Evolutionary conservation across 1,140 invertebrate genomes (phyloP).

Genomic region (Diorhabda elongata): DNA sequence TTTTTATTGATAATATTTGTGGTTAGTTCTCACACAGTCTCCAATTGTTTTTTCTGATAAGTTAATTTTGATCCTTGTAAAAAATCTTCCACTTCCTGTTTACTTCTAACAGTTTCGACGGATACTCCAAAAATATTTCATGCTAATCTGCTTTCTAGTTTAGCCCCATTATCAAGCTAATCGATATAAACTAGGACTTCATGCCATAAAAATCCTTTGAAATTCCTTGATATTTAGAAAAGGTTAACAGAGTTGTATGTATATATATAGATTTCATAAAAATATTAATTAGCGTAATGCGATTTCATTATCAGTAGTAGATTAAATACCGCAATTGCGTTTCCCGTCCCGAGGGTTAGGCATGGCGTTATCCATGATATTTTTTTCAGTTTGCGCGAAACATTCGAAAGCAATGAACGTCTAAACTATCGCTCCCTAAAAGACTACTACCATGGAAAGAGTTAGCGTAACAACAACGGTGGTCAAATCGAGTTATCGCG

Average conservation of each 20-base stretch:
- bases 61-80: too few species aligned
- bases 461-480: constrained; percentile 10
- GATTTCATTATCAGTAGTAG: constrained; percentile 9
- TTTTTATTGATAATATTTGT: too few species aligned
- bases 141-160: too few species aligned
- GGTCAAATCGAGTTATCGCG: background rate
- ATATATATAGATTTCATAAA: background rate
- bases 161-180: background rate
- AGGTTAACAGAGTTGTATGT: constrained; percentile 5
- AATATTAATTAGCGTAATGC: constrained; percentile 18
- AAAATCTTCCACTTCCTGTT: too few species aligned
- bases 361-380: background rate
- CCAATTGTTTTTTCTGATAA: too few species aligned
- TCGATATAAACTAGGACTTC: constrained; percentile 5
- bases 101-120: too few species aligned
- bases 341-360: constrained; percentile 3
- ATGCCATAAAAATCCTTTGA: constrained; percentile 3
- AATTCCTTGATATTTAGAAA: constrained; percentile 8
- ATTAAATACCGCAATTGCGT: constrained; percentile 14
- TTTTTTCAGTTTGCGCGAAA: constrained; percentile 20
- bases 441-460: constrained; percentile 1
- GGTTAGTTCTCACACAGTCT: too few species aligned
- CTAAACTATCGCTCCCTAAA: constrained; percentile 4
- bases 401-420: constrained; percentile 11
- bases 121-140: too few species aligned